Conservation (phyloP, 2,888 invertebrate species). For the Lutraria lutraria region DNA sequence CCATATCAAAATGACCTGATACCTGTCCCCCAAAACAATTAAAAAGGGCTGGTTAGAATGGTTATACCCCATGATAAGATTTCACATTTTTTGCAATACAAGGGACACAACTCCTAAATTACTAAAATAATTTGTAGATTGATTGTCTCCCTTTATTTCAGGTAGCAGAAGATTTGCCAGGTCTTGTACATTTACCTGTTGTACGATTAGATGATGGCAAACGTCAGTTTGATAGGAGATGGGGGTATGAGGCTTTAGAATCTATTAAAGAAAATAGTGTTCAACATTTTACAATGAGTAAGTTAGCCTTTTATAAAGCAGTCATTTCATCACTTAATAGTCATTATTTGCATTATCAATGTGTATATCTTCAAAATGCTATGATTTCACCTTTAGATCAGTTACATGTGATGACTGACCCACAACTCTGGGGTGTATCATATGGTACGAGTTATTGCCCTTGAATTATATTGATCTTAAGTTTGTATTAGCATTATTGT, state of each 20-base stretch:
- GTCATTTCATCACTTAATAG: too few relatives aligned
- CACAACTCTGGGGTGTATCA: too few relatives aligned
- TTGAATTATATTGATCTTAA: too few relatives aligned
- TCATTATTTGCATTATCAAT: too few relatives aligned
- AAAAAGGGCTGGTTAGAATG: too few relatives aligned
- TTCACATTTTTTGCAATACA: background rate
- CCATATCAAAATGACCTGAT: too few relatives aligned
- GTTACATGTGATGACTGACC: too few relatives aligned
- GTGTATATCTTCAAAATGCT: too few relatives aligned
- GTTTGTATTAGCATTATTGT: too few relatives aligned
- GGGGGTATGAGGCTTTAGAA: conserved; percentile 89
- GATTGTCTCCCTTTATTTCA: conserved; percentile 42
- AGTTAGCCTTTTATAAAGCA: background rate
- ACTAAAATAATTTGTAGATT: background rate
- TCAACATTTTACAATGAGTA: conserved; percentile 60
- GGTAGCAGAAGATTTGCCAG: conserved; percentile 71
- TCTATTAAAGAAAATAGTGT: conserved; percentile 81
- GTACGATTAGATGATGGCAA: conserved; percentile 91
- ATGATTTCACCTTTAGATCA: too few relatives aligned
- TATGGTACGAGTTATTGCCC: too few relatives aligned
- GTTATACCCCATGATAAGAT: background rate
- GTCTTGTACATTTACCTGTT: conserved; percentile 60
- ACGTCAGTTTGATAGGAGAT: conserved; percentile 89
- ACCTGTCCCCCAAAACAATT: too few relatives aligned
- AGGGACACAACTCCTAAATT: background rate